A percentile compares a stretch with the other conserved stretches of the same genome.
Conservation (phyloP, 2,797 vertebrate genomes). For the Parauchenoglanis ngamensis region DNA sequence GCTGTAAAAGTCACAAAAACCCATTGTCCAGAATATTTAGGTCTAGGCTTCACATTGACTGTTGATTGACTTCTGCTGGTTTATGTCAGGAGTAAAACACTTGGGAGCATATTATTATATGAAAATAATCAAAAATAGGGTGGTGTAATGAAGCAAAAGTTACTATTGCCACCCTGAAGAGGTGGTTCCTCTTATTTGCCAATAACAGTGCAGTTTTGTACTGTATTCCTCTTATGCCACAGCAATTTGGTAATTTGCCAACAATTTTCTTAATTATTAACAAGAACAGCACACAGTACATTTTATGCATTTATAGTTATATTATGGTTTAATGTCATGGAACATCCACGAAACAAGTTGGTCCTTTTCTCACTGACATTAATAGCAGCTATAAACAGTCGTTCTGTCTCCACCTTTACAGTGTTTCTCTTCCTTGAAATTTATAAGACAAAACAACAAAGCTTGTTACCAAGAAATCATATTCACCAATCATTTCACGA, state of each 20-base stretch:
- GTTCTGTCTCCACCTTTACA: neutral
- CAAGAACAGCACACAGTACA: neutral
- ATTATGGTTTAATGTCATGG: neutral
- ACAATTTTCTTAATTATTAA: neutral
- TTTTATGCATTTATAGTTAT: neutral
- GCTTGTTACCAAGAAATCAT: neutral
- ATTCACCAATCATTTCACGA: neutral
- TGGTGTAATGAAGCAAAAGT: neutral
- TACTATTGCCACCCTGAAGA: neutral
- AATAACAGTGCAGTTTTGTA: neutral
- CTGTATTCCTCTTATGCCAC: neutral
- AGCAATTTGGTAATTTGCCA: neutral
- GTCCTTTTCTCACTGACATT: neutral
- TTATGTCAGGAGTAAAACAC: neutral
- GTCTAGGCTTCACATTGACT: neutral
- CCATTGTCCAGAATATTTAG: neutral
- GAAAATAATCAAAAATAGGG: neutral
- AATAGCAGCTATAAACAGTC: neutral
- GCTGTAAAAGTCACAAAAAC: neutral
- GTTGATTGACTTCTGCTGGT: neutral
- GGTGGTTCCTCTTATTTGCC: neutral
- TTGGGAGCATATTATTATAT: no score
- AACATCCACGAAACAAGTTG: neutral
- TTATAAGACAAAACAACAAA: neutral
- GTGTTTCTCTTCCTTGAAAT: neutral